Conservation (phyloP, 2,888 invertebrate species). For the Laothoe populi region DNA sequence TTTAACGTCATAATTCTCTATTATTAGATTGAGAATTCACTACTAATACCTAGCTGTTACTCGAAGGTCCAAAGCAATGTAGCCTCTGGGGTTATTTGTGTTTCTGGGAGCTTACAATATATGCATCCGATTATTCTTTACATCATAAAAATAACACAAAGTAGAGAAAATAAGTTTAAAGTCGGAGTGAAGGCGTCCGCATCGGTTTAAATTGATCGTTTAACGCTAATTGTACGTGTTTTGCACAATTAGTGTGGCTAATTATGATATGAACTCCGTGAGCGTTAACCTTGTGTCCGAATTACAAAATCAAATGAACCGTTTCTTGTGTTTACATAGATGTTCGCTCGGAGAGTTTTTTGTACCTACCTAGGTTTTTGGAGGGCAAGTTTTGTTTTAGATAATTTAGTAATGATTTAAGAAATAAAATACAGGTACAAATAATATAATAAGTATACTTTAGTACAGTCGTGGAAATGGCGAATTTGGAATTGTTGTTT, state of each 20-base stretch:
- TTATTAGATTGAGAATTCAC: no score
- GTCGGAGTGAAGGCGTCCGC: conserved; percentile 17
- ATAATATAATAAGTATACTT: no score
- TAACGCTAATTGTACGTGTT: conserved; percentile 37
- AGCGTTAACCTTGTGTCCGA: conserved; percentile 30
- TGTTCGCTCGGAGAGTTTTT: not conserved
- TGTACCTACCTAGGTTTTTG: not conserved
- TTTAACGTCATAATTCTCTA: no score
- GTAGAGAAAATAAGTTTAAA: not conserved
- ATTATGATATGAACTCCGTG: conserved; percentile 35
- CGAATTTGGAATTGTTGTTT: no score
- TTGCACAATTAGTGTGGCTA: conserved; percentile 37
- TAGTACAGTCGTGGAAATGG: no score
- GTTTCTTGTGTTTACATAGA: not conserved
- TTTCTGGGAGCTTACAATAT: no score
- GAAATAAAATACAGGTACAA: no score
- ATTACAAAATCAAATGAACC: not conserved
- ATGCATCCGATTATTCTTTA: not conserved
- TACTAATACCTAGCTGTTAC: no score
- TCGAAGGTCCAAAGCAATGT: no score
- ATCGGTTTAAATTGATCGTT: conserved; percentile 36
- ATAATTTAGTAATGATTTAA: no score
- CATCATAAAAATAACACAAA: not conserved
- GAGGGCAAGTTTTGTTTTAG: not conserved
- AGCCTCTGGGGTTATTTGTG: no score